A percentile compares a stretch with the other conserved stretches of the same genome.
Evolutionary conservation across 1,140 invertebrate species (phyloP).

Genomic region (Hypsibius dujardini): DNA sequence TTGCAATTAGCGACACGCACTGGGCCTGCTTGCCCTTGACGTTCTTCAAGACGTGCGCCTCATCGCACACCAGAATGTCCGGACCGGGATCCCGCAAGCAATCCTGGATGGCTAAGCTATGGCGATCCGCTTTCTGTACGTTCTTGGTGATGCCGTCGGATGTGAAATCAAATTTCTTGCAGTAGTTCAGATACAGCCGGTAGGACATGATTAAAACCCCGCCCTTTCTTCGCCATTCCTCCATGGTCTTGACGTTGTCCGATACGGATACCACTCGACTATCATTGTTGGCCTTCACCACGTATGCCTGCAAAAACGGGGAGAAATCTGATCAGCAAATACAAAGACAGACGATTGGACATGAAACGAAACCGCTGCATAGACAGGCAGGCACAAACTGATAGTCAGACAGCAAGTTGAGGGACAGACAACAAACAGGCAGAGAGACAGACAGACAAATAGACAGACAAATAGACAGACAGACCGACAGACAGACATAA

Average conservation of each 20-base stretch:
- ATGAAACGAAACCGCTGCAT: no score
- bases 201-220: constrained; percentile 89
- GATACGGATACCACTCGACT: constrained; percentile 49
- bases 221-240: constrained; percentile 60
- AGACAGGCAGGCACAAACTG: no score
- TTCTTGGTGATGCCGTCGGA: not conserved
- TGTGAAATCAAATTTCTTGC: constrained; percentile 33
- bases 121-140: not conserved
- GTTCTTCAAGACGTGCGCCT: constrained; percentile 85
- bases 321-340: not conserved
- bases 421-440: no score
- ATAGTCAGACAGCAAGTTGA: no score
- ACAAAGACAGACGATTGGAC: not conserved
- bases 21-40: constrained; percentile 39
- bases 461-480: no score
- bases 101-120: not conserved
- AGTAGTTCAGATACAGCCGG: constrained; percentile 70
- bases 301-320: constrained; percentile 37
- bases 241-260: constrained; percentile 38
- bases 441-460: no score
- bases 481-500: no score
- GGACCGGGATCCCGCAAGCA: constrained; percentile 43
- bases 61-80: constrained; percentile 77
- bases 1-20: not conserved
- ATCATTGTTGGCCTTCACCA: constrained; percentile 49